Conservation (phyloP, 2,113 vertebrate genomes). For the Hepsetus odoe region DNA sequence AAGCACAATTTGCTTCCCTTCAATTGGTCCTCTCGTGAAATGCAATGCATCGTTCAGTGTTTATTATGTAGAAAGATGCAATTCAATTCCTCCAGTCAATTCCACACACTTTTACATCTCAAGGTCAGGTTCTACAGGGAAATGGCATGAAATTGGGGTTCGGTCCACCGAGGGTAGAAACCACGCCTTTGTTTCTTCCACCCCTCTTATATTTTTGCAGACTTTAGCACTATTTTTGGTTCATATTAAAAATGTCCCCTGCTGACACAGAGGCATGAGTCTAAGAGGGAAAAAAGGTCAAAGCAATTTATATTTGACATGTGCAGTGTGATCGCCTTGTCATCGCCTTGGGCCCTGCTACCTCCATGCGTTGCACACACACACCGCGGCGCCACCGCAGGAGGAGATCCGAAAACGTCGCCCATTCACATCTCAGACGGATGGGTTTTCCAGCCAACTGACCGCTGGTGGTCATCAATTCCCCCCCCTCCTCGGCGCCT, state of each 20-base stretch:
- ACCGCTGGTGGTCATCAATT: constrained; percentile 43
- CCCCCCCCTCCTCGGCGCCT: not conserved
- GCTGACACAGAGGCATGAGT: constrained; percentile 73
- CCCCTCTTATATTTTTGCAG: constrained; percentile 67
- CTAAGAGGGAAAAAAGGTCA: constrained; percentile 74
- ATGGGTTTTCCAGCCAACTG: constrained; percentile 35
- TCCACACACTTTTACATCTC: not conserved
- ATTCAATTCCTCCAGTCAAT: not conserved
- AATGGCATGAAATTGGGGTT: constrained; percentile 54
- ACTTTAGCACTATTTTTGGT: constrained; percentile 77
- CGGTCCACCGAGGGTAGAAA: constrained; percentile 68
- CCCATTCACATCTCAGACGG: constrained; percentile 5
- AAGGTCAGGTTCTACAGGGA: constrained; percentile 42
- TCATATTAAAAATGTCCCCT: constrained; percentile 74
- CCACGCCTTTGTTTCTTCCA: constrained; percentile 66
- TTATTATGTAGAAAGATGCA: constrained; percentile 37
- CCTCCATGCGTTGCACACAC: constrained; percentile 20
- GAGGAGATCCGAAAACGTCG: constrained; percentile 5
- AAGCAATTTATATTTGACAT: constrained; percentile 84
- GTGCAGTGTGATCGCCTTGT: constrained; percentile 81
- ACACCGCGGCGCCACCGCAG: not conserved
- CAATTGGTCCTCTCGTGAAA: constrained; percentile 8
- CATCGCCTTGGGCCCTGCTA: constrained; percentile 70
- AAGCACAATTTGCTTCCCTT: constrained; percentile 10
- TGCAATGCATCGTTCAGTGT: constrained; percentile 11